Conservation (phyloP, 1,140 invertebrate species). For the Drosophila gunungcola region DNA sequence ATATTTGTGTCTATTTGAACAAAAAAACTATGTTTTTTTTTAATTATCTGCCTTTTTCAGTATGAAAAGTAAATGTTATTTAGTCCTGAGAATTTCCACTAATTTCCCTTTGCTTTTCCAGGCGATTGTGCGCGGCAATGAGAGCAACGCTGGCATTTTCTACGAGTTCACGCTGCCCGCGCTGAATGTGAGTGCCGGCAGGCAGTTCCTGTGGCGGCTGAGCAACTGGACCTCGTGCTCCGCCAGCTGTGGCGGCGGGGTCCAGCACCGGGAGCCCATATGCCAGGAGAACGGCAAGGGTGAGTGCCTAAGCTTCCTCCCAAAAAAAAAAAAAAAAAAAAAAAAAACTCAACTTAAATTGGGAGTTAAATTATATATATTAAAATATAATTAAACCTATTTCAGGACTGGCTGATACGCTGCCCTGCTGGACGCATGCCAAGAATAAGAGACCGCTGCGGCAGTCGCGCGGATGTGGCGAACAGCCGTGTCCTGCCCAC, state of each 20-base stretch:
- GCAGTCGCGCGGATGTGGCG: slow-evolving; percentile 88
- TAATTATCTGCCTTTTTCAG: no score
- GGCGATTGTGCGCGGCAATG: slow-evolving; percentile 92
- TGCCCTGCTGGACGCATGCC: slow-evolving; percentile 87
- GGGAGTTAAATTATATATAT: not conserved
- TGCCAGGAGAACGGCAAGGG: slow-evolving; percentile 89
- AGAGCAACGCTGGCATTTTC: slow-evolving; percentile 91
- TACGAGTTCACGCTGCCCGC: slow-evolving; percentile 94
- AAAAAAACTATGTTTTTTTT: no score
- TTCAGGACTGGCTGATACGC: slow-evolving; percentile 87
- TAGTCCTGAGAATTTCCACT: no score
- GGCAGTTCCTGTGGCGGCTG: slow-evolving; percentile 90
- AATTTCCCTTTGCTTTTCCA: slow-evolving; percentile 77
- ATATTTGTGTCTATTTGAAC: no score
- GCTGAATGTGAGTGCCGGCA: slow-evolving; percentile 86
- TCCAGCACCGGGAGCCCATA: slow-evolving; percentile 88
- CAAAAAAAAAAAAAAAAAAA: no score
- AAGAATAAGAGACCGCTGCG: slow-evolving; percentile 87
- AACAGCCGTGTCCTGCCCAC: slow-evolving; percentile 89
- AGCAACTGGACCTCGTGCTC: slow-evolving; percentile 90
- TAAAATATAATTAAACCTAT: no score
- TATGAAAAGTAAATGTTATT: no score
- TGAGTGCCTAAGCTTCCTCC: slow-evolving; percentile 27
- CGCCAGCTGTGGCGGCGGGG: slow-evolving; percentile 93
- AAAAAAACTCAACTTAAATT: not conserved